These are phyloP conservation scores for Thamnophis elegans DNA, from an alignment of 2,797 vertebrate genomes.

Conservation along the genomic window DNA sequence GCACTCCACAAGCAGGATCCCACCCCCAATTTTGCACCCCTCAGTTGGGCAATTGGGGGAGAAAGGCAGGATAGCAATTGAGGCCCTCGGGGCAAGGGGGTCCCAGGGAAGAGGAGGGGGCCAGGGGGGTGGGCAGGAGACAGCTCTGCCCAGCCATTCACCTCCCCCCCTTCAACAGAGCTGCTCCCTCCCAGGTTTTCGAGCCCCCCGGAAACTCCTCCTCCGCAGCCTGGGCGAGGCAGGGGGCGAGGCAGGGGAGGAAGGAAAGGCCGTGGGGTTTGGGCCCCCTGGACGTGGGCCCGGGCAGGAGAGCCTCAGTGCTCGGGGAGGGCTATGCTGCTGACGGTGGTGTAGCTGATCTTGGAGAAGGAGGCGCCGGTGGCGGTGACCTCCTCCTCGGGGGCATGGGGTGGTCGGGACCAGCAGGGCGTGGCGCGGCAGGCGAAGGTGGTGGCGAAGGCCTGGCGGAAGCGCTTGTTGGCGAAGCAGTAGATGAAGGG, in stretches of 20 bases:
- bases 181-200: too few relatives aligned
- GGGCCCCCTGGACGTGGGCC: not conserved
- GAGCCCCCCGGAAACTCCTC: not conserved
- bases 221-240: not conserved
- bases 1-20: not conserved
- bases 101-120: not conserved
- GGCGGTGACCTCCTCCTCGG: conserved; percentile 76
- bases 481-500: conserved; percentile 98
- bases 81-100: not conserved
- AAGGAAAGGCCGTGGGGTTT: conserved; percentile 72
- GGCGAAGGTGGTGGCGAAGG: conserved; percentile 81
- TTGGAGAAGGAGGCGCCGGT: conserved; percentile 86
- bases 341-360: conserved; percentile 94
- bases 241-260: too few relatives aligned
- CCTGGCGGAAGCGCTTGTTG: conserved; percentile 94
- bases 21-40: not conserved
- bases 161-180: not conserved
- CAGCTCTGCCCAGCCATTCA: too few relatives aligned
- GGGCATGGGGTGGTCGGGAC: conserved; percentile 22
- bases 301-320: not conserved
- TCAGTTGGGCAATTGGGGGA: too few relatives aligned
- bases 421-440: conserved; percentile 73
- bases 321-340: conserved; percentile 77
- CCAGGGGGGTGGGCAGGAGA: too few relatives aligned
- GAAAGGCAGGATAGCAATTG: too few relatives aligned